Evolutionary conservation across 1,140 invertebrate genomes (phyloP).

Genomic region (Patella vulgata): DNA sequence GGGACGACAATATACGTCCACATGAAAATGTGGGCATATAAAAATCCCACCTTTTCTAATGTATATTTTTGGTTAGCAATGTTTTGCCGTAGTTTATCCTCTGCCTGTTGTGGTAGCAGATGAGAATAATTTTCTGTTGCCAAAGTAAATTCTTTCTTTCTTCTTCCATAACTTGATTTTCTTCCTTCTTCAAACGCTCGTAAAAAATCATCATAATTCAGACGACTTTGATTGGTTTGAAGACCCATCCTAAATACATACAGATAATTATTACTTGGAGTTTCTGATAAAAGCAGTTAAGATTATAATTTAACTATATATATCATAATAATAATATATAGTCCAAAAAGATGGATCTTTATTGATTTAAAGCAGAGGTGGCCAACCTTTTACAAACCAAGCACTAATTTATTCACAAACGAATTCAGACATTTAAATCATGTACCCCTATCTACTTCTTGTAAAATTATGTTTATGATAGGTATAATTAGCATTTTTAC

Average conservation of each 20-base stretch:
- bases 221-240: slow-evolving; percentile 40
- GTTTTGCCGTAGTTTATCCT: slow-evolving; percentile 45
- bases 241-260: slow-evolving; percentile 52
- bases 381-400: no score
- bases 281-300: neutral
- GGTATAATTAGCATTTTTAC: no score
- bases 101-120: slow-evolving; percentile 49
- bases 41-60: slow-evolving; percentile 40
- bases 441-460: no score
- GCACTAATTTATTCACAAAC: no score
- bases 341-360: no score
- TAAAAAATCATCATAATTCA: slow-evolving; percentile 61
- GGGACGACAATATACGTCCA: no score
- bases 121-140: slow-evolving; percentile 35
- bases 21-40: no score
- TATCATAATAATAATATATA: neutral
- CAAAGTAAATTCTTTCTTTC: slow-evolving; percentile 37
- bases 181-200: slow-evolving; percentile 62
- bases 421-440: no score
- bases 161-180: slow-evolving; percentile 51
- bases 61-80: slow-evolving; percentile 46
- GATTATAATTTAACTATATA: neutral
- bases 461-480: no score
- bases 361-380: no score
- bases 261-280: neutral